phyloP scores from a whole-genome alignment of 2,113 vertebrate genomes.

The Dolichallabes microphthalmus region DNA sequence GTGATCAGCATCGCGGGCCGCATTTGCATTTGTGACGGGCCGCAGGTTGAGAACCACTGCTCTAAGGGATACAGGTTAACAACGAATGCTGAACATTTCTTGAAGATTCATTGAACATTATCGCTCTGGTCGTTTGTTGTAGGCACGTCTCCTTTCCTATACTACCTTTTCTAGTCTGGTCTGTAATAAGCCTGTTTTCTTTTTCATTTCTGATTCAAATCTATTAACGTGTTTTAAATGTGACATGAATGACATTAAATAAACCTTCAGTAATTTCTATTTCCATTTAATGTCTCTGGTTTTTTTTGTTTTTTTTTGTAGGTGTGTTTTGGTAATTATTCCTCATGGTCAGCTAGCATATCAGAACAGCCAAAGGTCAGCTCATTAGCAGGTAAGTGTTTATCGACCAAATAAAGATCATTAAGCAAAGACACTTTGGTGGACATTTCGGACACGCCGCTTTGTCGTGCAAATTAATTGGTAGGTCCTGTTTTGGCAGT shows the following conservation, averaged over 20 bases:
- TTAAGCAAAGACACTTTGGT: constrained; percentile 2
- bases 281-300: constrained; percentile 4
- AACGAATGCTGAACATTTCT: background rate
- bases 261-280: constrained; percentile 31
- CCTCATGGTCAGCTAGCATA: background rate
- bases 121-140: background rate
- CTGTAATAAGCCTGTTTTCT: background rate
- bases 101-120: background rate
- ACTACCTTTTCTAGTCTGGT: background rate
- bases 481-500: constrained; percentile 3
- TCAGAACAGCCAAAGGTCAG: constrained; percentile 12
- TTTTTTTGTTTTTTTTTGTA: background rate
- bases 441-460: background rate
- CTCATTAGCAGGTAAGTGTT: constrained; percentile 25
- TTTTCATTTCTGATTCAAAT: background rate
- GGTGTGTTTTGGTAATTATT: constrained; percentile 8
- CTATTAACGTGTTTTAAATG: constrained; percentile 9
- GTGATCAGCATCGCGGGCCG: no score
- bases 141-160: background rate
- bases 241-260: constrained; percentile 27
- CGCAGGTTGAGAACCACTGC: no score
- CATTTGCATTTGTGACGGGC: no score
- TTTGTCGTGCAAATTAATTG: background rate
- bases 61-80: background rate
- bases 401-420: constrained; percentile 12